Conservation (phyloP, 2,888 invertebrate genomes). For the Geotrupes spiniger region DNA sequence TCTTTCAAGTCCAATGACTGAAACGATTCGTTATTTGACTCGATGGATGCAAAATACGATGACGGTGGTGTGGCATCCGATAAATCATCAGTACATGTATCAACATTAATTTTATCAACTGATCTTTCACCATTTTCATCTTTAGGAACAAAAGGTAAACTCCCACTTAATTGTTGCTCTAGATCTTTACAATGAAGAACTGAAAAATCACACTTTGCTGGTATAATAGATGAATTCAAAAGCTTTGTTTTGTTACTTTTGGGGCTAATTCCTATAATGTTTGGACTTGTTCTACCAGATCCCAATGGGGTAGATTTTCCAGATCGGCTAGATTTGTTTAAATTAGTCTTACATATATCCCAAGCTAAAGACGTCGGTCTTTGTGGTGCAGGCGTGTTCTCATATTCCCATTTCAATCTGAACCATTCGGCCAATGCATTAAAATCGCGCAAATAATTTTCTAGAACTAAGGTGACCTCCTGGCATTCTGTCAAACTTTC, state of each 20-base stretch:
- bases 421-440: constrained; percentile 92
- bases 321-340: constrained; percentile 42
- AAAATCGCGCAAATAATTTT: constrained; percentile 93
- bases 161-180: too few relatives aligned
- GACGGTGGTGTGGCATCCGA: too few relatives aligned
- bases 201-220: too few relatives aligned
- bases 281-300: constrained; percentile 60
- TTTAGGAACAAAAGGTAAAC: too few relatives aligned
- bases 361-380: constrained; percentile 89
- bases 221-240: too few relatives aligned
- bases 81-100: too few relatives aligned
- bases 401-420: constrained; percentile 89
- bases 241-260: constrained; percentile 33
- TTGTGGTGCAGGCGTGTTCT: constrained; percentile 80
- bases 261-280: constrained; percentile 57
- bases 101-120: too few relatives aligned
- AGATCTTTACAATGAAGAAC: too few relatives aligned
- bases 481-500: constrained; percentile 93
- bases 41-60: too few relatives aligned
- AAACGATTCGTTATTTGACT: too few relatives aligned
- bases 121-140: too few relatives aligned
- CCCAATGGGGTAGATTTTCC: constrained; percentile 50
- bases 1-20: too few relatives aligned
- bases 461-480: constrained; percentile 92
- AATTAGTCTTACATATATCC: constrained; percentile 88